Evolutionary conservation across 2,113 vertebrate species (phyloP), one percentile per base, ranked within the genome.

Genomic region (Isurus oxyrinchus): DNA sequence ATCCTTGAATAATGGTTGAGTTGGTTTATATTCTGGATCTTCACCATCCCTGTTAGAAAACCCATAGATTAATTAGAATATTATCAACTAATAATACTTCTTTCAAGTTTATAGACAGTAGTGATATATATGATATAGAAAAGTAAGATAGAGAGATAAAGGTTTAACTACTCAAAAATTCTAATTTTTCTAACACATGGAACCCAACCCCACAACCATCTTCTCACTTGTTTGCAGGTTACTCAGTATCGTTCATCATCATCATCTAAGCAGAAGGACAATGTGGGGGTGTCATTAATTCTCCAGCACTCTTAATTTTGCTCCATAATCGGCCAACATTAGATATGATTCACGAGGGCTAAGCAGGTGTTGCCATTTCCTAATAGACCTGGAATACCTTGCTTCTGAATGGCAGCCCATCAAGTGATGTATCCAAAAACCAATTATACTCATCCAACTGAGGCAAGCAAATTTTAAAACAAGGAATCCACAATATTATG

Each of bases 21-120:
- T 98, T 96, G 99, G 99, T 97, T 99, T 99, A 97, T 99, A 99
- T 97, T 99, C 99, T 96, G 99, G 99, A 97, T 99, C 99, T 97
- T 99, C 99, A 96, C 99, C 99, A 97, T 99, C 99, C 96, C 99
- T 99, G 97, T 97, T 96, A 96, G 25, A 67, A 96, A 90, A 97
- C 23, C 59, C 94, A 95, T 16, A 95, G 1, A 72, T 69, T 67
- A 53, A n/a, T 94, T 53, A 95, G 94, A 14, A 95, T 66, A 69
- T 76, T 16, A 76, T 3, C 44, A 72, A 53, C 31, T 57, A 90
- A 91, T 72, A 31, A 76, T 72, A 72, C 14, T 35, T 53, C 10
- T 94, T 44, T 63, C 59, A 19, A 63, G n/a, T 16, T 90, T 90
- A 90, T 90, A 57, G 53, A 90, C 13, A 59, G 53, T 55, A 57